Percentiles rank a stretch among this genome's conserved stretches.
Conservation (phyloP, 1,140 invertebrate species). For the Cydia pomonella region DNA sequence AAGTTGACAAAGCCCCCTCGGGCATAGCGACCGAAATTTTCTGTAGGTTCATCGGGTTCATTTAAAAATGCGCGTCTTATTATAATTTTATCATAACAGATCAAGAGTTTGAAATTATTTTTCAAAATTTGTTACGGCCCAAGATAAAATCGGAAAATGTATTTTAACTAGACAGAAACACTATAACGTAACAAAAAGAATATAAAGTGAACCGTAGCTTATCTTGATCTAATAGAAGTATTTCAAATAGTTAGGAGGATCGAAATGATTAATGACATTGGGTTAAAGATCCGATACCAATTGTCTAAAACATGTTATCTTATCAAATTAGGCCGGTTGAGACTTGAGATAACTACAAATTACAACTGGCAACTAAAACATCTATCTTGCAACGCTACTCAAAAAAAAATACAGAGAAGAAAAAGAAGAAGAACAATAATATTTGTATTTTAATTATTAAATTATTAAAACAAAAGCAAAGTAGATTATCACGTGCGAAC, state of each 20-base stretch:
- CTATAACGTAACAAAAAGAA: too few relatives aligned
- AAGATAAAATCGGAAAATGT: too few relatives aligned
- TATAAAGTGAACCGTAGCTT: too few relatives aligned
- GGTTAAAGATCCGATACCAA: too few relatives aligned
- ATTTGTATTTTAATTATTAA: too few relatives aligned
- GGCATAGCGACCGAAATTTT: background rate
- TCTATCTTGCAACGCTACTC: background rate
- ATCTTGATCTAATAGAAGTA: background rate
- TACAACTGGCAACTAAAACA: background rate
- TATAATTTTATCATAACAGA: background rate
- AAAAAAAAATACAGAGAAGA: conserved; percentile 8
- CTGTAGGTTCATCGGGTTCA: background rate
- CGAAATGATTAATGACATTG: background rate
- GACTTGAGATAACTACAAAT: background rate
- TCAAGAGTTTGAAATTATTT: background rate
- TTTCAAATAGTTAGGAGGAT: background rate
- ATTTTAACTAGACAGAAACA: too few relatives aligned
- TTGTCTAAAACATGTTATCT: too few relatives aligned
- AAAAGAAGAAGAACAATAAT: background rate
- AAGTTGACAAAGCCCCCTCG: conserved; percentile 12
- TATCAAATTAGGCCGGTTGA: background rate
- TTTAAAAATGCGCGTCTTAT: background rate
- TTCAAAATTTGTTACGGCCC: background rate
- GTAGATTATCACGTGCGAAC: conserved; percentile 23
- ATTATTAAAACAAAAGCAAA: conserved; percentile 5